Evolutionary conservation across 2,888 invertebrate genomes (phyloP).

Genomic region (Spodoptera exigua): DNA sequence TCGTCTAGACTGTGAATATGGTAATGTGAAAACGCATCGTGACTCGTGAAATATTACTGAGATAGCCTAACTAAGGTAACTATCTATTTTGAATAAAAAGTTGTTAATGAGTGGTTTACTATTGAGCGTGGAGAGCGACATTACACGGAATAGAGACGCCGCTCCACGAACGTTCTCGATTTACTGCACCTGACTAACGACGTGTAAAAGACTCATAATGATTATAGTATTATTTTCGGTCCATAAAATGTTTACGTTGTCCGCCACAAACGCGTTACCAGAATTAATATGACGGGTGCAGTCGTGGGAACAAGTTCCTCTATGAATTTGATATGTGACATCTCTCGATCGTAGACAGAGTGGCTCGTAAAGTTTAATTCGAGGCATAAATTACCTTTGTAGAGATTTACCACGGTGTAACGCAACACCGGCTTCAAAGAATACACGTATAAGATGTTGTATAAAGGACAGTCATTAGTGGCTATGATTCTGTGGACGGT

Average conservation of each 20-base stretch:
- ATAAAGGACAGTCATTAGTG: constrained; percentile 79
- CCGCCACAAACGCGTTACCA: constrained; percentile 67
- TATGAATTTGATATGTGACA: constrained; percentile 82
- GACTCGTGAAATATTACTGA: constrained; percentile 72
- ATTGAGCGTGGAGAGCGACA: constrained; percentile 27
- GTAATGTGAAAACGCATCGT: constrained; percentile 72
- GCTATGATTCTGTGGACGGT: constrained; percentile 63
- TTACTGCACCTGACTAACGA: constrained; percentile 48
- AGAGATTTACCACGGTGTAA: constrained; percentile 78
- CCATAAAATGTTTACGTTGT: constrained; percentile 69
- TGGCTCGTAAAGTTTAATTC: constrained; percentile 83
- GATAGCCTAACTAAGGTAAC: constrained; percentile 56
- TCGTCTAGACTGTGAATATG: constrained; percentile 75
- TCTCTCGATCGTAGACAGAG: constrained; percentile 75
- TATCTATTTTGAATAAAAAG: constrained; percentile 60
- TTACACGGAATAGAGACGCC: constrained; percentile 17
- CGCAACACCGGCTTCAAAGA: constrained; percentile 73
- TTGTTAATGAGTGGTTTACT: constrained; percentile 61
- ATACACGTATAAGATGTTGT: constrained; percentile 62
- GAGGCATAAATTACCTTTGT: constrained; percentile 80
- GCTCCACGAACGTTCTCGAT: constrained; percentile 24
- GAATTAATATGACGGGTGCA: constrained; percentile 82
- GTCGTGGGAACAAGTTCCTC: constrained; percentile 74
- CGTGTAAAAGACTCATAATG: constrained; percentile 56
- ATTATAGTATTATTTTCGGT: constrained; percentile 57